phyloP scores from a whole-genome alignment of 2,797 vertebrate species.

The Sparus aurata region DNA sequence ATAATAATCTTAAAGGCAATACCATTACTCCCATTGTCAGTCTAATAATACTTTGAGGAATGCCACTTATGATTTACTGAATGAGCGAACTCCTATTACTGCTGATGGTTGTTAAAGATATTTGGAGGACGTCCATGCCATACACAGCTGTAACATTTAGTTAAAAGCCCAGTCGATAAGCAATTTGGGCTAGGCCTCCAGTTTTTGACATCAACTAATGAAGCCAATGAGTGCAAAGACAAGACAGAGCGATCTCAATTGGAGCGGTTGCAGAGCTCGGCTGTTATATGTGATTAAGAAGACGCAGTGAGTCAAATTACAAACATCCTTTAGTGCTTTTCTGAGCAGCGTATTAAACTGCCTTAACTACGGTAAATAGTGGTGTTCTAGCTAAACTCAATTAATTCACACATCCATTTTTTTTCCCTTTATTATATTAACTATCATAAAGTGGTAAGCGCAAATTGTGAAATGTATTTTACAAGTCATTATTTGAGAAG shows the following conservation, averaged over 20 bases:
- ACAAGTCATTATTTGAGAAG: too few species aligned
- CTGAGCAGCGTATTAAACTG: conserved; percentile 14
- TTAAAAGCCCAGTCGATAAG: conserved; percentile 79
- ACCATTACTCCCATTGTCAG: conserved; percentile 69
- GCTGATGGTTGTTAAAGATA: conserved; percentile 70
- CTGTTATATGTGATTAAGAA: conserved; percentile 71
- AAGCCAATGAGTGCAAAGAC: conserved; percentile 70
- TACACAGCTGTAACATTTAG: conserved; percentile 70
- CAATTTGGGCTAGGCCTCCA: conserved; percentile 68
- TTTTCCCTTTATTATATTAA: background rate
- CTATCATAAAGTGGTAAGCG: too few species aligned
- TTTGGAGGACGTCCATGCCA: conserved; percentile 69
- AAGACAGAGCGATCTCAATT: conserved; percentile 59
- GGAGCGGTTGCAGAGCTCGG: conserved; percentile 34
- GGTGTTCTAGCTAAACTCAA: background rate
- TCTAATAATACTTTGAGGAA: conserved; percentile 67
- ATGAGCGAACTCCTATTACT: conserved; percentile 54
- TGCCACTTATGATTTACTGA: conserved; percentile 64
- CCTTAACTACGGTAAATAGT: conserved; percentile 17
- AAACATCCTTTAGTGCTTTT: conserved; percentile 46
- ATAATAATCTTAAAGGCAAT: conserved; percentile 68
- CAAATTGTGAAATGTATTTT: too few species aligned
- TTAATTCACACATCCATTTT: background rate
- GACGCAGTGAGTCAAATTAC: conserved; percentile 60
- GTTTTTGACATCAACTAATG: conserved; percentile 75